Conservation (phyloP, 2,797 vertebrate genomes). For the Adelosebastes latens region DNA sequence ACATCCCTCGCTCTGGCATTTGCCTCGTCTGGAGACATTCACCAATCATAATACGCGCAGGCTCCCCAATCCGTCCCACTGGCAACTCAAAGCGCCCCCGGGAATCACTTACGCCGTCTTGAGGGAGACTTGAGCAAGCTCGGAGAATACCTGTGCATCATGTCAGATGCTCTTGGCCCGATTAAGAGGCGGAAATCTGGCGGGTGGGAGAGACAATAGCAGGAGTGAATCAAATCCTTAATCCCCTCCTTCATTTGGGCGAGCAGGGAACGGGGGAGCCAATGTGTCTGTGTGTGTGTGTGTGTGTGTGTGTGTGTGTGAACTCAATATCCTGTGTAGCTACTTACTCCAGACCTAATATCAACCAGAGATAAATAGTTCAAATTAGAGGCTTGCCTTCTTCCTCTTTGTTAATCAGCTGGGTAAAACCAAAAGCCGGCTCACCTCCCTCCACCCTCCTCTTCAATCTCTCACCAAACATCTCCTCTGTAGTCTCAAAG, state of each 20-base stretch:
- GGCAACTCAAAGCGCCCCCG: slow-evolving; percentile 58
- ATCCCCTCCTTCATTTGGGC: slow-evolving; percentile 71
- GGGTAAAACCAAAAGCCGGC: slow-evolving; percentile 35
- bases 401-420: slow-evolving; percentile 42
- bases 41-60: slow-evolving; percentile 67
- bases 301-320: slow-evolving; percentile 16
- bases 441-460: neutral
- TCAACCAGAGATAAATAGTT: slow-evolving; percentile 68
- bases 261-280: slow-evolving; percentile 52
- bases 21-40: slow-evolving; percentile 62
- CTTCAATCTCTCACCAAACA: slow-evolving; percentile 21
- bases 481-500: slow-evolving; percentile 13
- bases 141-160: slow-evolving; percentile 64
- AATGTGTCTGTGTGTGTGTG: neutral
- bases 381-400: slow-evolving; percentile 58
- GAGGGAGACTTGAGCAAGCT: slow-evolving; percentile 53
- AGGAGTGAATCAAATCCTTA: slow-evolving; percentile 77
- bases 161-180: slow-evolving; percentile 61
- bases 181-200: slow-evolving; percentile 64
- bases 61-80: slow-evolving; percentile 57
- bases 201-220: slow-evolving; percentile 70
- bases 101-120: slow-evolving; percentile 60
- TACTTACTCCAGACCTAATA: slow-evolving; percentile 60
- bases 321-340: slow-evolving; percentile 46
- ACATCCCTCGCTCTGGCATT: slow-evolving; percentile 68